These are phyloP conservation scores for Netelia melanura DNA, from an alignment of 2,888 invertebrate genomes.

Conservation along the genomic window DNA sequence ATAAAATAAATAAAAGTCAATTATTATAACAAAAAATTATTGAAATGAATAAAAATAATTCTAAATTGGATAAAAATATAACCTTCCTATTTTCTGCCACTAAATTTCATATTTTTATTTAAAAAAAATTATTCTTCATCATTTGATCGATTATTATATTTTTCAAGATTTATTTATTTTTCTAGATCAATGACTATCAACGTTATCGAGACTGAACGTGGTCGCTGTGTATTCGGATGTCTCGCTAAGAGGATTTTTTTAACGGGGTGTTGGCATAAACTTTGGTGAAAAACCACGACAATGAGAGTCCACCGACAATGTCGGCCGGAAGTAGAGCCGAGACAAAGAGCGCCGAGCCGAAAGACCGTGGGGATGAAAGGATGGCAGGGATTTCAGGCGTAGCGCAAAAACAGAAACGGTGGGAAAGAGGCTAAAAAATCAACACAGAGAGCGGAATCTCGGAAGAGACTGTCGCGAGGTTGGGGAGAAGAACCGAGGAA, in stretches of 20 bases:
- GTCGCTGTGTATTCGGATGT: too few relatives aligned
- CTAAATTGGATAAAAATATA: too few relatives aligned
- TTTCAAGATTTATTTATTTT: too few relatives aligned
- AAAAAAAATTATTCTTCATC: too few relatives aligned
- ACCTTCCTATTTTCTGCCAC: too few relatives aligned
- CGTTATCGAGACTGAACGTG: too few relatives aligned
- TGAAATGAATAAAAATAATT: too few relatives aligned
- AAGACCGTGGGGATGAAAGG: slow-evolving; percentile 17
- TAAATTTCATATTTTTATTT: too few relatives aligned
- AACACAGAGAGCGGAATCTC: slow-evolving; percentile 12
- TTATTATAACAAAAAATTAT: too few relatives aligned
- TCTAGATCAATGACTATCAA: too few relatives aligned
- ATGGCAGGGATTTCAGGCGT: slow-evolving; percentile 22
- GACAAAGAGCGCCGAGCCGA: slow-evolving; percentile 15
- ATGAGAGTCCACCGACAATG: slow-evolving; percentile 37
- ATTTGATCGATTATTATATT: too few relatives aligned
- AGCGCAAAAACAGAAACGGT: slow-evolving; percentile 22
- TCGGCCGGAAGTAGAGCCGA: slow-evolving; percentile 50
- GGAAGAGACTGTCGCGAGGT: background rate
- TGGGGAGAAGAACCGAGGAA: background rate
- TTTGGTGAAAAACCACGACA: slow-evolving; percentile 42
- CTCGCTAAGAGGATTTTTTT: slow-evolving; percentile 30
- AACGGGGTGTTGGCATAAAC: slow-evolving; percentile 37
- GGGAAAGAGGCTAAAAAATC: slow-evolving; percentile 18
- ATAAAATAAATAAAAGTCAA: too few relatives aligned